These are phyloP conservation scores for Embiotoca jacksoni DNA, from an alignment of 2,113 vertebrate species.

Conservation along the genomic window DNA sequence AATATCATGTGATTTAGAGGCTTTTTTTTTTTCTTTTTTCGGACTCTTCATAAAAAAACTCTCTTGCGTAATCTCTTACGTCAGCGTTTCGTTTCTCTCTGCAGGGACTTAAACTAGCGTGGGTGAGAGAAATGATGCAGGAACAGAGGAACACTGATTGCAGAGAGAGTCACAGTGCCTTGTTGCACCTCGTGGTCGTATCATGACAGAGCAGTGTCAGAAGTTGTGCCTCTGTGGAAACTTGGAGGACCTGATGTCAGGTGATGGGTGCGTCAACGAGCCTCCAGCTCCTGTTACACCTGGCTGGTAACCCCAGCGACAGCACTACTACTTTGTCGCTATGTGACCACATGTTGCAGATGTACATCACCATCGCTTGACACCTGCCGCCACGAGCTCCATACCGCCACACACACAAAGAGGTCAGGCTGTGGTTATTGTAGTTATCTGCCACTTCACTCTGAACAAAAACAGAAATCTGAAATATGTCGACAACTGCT, in stretches of 20 bases:
- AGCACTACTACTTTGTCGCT: constrained; percentile 29
- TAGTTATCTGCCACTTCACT: too few relatives aligned
- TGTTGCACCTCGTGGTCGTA: constrained; percentile 24
- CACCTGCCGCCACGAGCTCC: neutral
- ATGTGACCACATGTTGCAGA: constrained; percentile 15
- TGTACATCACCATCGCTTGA: neutral
- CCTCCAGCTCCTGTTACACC: constrained; percentile 57
- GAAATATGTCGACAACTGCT: too few relatives aligned
- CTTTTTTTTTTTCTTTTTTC: neutral
- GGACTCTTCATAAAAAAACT: neutral
- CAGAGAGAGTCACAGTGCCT: constrained; percentile 26
- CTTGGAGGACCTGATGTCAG: constrained; percentile 53
- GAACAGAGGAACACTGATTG: constrained; percentile 23
- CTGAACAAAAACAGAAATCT: too few relatives aligned
- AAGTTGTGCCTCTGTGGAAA: constrained; percentile 71
- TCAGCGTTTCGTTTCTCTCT: constrained; percentile 16
- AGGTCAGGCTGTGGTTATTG: neutral
- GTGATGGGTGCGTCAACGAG: constrained; percentile 50
- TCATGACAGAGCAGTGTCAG: constrained; percentile 64
- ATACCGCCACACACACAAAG: constrained; percentile 11
- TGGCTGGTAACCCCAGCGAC: constrained; percentile 42
- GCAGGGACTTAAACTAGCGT: neutral
- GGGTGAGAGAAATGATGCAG: neutral
- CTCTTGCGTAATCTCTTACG: neutral
- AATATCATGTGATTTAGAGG: constrained; percentile 1